Conservation (phyloP, 2,888 invertebrate genomes). For the Caenorhabditis drosophilae region DNA sequence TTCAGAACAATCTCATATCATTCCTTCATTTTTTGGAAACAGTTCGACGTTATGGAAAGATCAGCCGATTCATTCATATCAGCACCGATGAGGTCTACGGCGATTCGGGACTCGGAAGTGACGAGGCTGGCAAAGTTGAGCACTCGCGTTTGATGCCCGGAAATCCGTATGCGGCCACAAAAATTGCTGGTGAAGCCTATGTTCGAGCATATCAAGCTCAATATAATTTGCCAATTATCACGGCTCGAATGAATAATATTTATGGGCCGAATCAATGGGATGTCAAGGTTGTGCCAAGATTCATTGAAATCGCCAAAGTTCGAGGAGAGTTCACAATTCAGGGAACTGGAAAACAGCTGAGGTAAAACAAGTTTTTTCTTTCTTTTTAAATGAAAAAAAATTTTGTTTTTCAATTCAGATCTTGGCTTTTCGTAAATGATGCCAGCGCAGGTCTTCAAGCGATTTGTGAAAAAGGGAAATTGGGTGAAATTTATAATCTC, state of each 20-base stretch:
- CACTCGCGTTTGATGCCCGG: constrained; percentile 56
- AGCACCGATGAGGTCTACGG: constrained; percentile 68
- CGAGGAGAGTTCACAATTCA: constrained; percentile 64
- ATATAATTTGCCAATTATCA: constrained; percentile 61
- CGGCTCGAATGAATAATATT: constrained; percentile 67
- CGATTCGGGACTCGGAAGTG: constrained; percentile 62
- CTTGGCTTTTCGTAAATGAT: constrained; percentile 68
- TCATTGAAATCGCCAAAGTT: constrained; percentile 64
- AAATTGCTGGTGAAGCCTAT: constrained; percentile 64
- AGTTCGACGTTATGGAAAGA: constrained; percentile 55
- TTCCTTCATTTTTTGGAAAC: constrained; percentile 64
- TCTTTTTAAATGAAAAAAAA: neutral
- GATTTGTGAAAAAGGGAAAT: constrained; percentile 53
- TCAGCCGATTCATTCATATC: constrained; percentile 63
- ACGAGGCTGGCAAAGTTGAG: constrained; percentile 60
- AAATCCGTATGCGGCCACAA: constrained; percentile 68
- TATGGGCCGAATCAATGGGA: constrained; percentile 69
- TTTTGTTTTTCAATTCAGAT: constrained; percentile 36
- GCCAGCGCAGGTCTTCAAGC: constrained; percentile 62
- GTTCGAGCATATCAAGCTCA: constrained; percentile 55
- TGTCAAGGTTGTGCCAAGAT: constrained; percentile 66
- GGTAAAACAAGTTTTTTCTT: constrained; percentile 1
- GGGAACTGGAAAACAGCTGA: constrained; percentile 61
- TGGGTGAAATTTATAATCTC: constrained; percentile 66
- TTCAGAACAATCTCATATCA: constrained; percentile 65